Percentiles rank a stretch among this genome's conserved stretches.
phyloP scores from a whole-genome alignment of 2,113 vertebrate genomes.

The Mastomys natalensis region DNA sequence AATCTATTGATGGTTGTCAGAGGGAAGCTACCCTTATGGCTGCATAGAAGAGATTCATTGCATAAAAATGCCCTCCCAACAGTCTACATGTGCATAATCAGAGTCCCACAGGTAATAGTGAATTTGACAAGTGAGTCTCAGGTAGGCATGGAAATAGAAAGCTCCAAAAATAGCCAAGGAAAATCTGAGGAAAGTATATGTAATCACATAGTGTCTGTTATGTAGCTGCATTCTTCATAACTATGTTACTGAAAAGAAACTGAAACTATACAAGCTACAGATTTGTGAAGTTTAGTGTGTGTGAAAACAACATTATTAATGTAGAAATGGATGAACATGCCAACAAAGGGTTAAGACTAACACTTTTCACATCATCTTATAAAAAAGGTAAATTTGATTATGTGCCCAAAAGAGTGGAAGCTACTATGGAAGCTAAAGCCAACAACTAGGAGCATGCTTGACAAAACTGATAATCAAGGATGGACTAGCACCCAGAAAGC shows the following conservation, averaged over 20 bases:
- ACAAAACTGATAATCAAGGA: background rate
- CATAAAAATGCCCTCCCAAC: background rate
- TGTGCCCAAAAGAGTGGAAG: background rate
- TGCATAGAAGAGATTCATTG: background rate
- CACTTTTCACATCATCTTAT: background rate
- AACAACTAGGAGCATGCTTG: background rate
- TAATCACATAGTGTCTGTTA: background rate
- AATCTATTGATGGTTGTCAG: background rate
- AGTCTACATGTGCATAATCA: background rate
- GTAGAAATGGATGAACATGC: background rate
- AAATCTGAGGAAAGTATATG: background rate
- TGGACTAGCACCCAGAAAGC: background rate
- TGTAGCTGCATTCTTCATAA: background rate
- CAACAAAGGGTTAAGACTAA: background rate
- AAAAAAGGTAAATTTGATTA: background rate
- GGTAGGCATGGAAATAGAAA: background rate
- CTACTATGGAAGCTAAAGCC: background rate
- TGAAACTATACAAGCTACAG: background rate
- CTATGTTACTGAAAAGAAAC: background rate
- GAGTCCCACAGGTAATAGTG: background rate
- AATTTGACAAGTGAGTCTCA: background rate
- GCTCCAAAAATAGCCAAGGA: background rate
- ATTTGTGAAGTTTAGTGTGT: background rate
- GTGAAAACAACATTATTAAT: background rate
- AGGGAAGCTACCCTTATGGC: background rate